Percentiles rank a stretch among this genome's conserved stretches.
phyloP scores from a whole-genome alignment of 2,113 vertebrate species.

The Aix galericulata region DNA sequence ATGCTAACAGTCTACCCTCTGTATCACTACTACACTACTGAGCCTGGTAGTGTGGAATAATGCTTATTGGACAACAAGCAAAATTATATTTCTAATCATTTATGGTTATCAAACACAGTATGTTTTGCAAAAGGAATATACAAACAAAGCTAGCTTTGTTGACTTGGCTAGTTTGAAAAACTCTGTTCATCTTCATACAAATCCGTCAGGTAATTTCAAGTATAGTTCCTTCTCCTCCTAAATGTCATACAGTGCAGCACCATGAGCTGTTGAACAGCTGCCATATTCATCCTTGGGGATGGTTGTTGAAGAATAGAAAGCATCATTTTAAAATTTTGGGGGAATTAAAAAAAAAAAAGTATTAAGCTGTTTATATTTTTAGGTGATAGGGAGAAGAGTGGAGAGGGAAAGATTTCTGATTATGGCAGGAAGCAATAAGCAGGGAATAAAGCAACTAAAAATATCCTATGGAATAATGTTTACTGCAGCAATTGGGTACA shows the following conservation, averaged over 20 bases:
- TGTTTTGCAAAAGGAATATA: neutral
- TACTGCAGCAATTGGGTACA: neutral
- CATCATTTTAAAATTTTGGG: neutral
- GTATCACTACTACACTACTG: neutral
- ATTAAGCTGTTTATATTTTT: neutral
- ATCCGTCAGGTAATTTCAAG: neutral
- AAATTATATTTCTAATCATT: conserved; percentile 26
- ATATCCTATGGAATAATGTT: neutral
- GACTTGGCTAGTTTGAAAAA: neutral
- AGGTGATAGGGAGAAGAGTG: neutral
- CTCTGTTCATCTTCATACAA: neutral
- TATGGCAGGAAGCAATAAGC: neutral
- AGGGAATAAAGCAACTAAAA: neutral
- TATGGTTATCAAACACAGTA: neutral
- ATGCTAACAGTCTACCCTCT: neutral
- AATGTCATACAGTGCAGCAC: neutral
- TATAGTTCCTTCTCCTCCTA: neutral
- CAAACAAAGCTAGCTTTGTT: neutral
- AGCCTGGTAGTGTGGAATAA: neutral
- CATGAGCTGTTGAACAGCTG: neutral
- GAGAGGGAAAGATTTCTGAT: neutral
- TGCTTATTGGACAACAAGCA: neutral
- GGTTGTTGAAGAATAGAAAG: neutral
- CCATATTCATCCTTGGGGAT: neutral
- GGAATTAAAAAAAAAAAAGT: neutral